phyloP scores from a whole-genome alignment of 2,888 invertebrate species.

The Stratiomys singularior region DNA sequence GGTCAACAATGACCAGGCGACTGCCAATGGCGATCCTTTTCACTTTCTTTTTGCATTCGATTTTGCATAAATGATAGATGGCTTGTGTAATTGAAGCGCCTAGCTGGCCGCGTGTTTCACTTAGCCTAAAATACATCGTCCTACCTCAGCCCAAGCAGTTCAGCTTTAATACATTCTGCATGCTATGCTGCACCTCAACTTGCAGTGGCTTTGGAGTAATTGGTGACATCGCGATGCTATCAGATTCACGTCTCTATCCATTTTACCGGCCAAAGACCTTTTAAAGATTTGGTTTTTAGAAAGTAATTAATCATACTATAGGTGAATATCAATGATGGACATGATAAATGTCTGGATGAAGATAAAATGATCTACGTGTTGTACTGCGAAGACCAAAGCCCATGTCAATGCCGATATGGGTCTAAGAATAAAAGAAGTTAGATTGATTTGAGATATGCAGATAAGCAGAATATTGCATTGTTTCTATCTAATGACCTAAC shows the following conservation, averaged over 20 bases:
- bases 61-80: slow-evolving; percentile 49
- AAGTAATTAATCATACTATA: slow-evolving; percentile 5
- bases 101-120: background rate
- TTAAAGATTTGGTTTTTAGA: background rate
- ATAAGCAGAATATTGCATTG: too few species aligned
- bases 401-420: too few species aligned
- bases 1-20: slow-evolving; percentile 14
- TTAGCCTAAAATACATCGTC: background rate
- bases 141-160: background rate
- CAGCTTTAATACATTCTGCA: background rate
- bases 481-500: too few species aligned
- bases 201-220: background rate
- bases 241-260: background rate
- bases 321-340: too few species aligned
- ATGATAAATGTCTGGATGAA: too few species aligned
- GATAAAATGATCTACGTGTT: too few species aligned
- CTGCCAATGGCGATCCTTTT: slow-evolving; percentile 40
- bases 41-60: slow-evolving; percentile 43
- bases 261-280: background rate
- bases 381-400: too few species aligned
- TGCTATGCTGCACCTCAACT: background rate
- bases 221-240: slow-evolving; percentile 32
- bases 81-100: slow-evolving; percentile 42
- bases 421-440: too few species aligned
- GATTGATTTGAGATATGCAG: too few species aligned